Conservation (phyloP, 2,113 vertebrate genomes). For the Cavia porcellus region DNA sequence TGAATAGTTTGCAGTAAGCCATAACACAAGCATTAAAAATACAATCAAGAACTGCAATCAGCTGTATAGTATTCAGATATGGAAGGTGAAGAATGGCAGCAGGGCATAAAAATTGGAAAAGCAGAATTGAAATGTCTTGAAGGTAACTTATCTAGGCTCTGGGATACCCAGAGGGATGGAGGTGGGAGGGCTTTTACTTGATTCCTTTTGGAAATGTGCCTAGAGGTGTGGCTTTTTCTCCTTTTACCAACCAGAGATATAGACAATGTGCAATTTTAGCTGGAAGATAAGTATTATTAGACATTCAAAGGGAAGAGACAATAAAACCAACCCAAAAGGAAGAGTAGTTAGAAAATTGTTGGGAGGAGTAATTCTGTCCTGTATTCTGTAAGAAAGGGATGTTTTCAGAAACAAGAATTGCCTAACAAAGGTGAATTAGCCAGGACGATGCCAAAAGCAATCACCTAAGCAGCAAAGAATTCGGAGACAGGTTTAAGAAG, state of each 20-base stretch:
- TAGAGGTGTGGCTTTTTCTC: conserved; percentile 6
- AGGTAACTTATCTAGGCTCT: conserved; percentile 44
- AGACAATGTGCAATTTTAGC: conserved; percentile 62
- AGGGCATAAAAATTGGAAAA: conserved; percentile 59
- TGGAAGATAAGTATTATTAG: conserved; percentile 43
- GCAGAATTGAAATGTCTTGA: conserved; percentile 58
- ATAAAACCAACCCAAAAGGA: conserved; percentile 57
- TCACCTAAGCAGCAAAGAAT: conserved; percentile 79
- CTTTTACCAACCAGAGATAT: conserved; percentile 50
- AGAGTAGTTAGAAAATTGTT: conserved; percentile 65
- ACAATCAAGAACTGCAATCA: conserved; percentile 64
- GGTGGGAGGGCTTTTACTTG: conserved; percentile 37
- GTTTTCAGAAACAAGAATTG: conserved; percentile 65
- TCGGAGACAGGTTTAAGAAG: conserved; percentile 63
- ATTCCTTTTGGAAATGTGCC: conserved; percentile 61
- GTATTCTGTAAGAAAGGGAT: conserved; percentile 63
- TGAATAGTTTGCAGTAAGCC: conserved; percentile 60
- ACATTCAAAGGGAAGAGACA: conserved; percentile 67
- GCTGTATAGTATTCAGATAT: conserved; percentile 28
- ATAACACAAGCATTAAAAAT: conserved; percentile 64
- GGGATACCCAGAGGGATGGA: background rate
- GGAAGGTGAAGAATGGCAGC: conserved; percentile 29
- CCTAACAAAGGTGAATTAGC: conserved; percentile 80
- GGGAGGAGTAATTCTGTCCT: conserved; percentile 62
- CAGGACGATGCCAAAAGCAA: conserved; percentile 70